A percentile compares a stretch with the other conserved stretches of the same genome.
Evolutionary conservation across 2,113 vertebrate genomes (phyloP).

Genomic region (Chitala chitala): DNA sequence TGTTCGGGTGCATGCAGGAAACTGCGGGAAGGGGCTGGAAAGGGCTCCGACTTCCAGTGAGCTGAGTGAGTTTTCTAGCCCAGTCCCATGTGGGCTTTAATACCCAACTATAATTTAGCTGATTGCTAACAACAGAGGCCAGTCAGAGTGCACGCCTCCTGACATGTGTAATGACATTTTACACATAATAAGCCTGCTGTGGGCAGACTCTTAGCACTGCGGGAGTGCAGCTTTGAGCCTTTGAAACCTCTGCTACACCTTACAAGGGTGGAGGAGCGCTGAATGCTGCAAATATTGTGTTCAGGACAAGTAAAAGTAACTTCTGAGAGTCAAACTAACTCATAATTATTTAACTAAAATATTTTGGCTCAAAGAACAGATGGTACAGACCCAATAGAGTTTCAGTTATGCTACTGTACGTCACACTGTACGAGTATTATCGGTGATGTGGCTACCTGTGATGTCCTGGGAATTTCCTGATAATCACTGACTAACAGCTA

Average conservation of each 20-base stretch:
- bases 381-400: no score
- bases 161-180: constrained; percentile 53
- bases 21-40: not conserved
- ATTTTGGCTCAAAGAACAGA: no score
- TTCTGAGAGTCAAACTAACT: not conserved
- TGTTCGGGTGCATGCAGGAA: no score
- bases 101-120: constrained; percentile 21
- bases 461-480: not conserved
- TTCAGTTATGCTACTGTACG: no score
- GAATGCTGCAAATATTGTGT: no score
- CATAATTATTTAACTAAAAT: no score
- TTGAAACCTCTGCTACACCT: constrained; percentile 41
- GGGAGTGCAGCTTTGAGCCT: constrained; percentile 41
- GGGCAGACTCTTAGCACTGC: constrained; percentile 43
- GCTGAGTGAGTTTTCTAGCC: not conserved
- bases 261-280: constrained; percentile 39
- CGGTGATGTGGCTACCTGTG: not conserved
- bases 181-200: constrained; percentile 54
- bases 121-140: constrained; percentile 40
- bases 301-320: no score
- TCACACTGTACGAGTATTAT: no score
- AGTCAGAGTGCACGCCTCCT: constrained; percentile 44
- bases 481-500: constrained; percentile 10
- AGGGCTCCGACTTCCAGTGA: not conserved
- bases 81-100: not conserved